Conservation (phyloP, 2,888 invertebrate species). For the Hirtodrosophila alboralis region DNA sequence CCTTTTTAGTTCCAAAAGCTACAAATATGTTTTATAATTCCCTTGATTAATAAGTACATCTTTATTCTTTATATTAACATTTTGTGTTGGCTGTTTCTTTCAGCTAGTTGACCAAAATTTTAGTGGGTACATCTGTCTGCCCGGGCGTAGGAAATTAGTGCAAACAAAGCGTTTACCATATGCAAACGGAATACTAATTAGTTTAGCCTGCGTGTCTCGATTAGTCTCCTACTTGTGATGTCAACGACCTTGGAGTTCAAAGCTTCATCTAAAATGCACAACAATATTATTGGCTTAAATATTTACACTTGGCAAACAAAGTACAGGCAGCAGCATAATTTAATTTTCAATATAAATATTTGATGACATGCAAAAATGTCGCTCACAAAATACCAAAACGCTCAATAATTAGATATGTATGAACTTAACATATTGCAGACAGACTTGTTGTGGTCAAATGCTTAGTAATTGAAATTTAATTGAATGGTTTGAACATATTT, state of each 20-base stretch:
- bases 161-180: conserved; percentile 71
- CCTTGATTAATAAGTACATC: too few relatives aligned
- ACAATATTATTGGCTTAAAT: conserved; percentile 65
- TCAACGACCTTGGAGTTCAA: conserved; percentile 31
- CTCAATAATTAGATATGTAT: conserved; percentile 43
- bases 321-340: conserved; percentile 42
- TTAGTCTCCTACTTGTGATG: conserved; percentile 19
- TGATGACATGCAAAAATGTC: conserved; percentile 57
- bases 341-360: conserved; percentile 60
- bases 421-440: conserved; percentile 9
- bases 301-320: conserved; percentile 44
- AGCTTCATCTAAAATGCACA: conserved; percentile 34
- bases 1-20: too few relatives aligned
- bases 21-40: too few relatives aligned
- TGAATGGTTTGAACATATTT: conserved; percentile 27
- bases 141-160: conserved; percentile 57
- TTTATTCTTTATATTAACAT: conserved; percentile 20
- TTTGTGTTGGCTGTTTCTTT: conserved; percentile 20
- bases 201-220: conserved; percentile 13
- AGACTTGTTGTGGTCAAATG: conserved; percentile 26
- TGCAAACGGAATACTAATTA: conserved; percentile 73
- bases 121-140: conserved; percentile 16
- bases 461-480: conserved; percentile 51
- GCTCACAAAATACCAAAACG: conserved; percentile 11
- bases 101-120: conserved; percentile 41